Base-by-base conservation (phyloP, 2,888 invertebrate species). In the Entomobrya multifasciata region DNA sequence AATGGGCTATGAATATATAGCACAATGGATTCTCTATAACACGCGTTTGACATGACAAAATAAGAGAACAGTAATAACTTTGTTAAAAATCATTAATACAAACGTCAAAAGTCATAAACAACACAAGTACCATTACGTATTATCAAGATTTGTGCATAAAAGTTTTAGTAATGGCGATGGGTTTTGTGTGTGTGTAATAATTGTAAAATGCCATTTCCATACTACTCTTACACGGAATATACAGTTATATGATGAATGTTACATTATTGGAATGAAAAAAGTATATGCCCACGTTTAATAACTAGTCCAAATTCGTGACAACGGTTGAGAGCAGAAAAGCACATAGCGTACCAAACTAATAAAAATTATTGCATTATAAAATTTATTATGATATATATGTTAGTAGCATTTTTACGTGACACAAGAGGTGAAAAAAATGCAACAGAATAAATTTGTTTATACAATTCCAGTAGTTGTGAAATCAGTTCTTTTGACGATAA, bases 101-200 rank as follows among this genome's bases (percentile, higher is more conserved):
- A 70, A 70, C 44, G 55, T 70, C 30, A 55, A 36, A 55, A 36
- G 55, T 76, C 74, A 36, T 76, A 76, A 76, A 76, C 74, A 76
- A 55, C 55, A 76, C 30, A 76, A 74, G 74, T 55, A 52, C 55
- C 52, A 76, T 55, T 76, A 30, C 47, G 20, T 72, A n/a, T 22
- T 36, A 76, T 41, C 15, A 65, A 13, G 27, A 76, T 55, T 36
- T 11, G 25, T 20, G 36, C 55, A 55, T 52, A 55, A 55, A 76
- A 52, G 30, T 17, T 27, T 30, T 20, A 15, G 36, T 55, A 36
- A 36, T 36, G 36, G 74, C 30, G 62, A n/a, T 20, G n/a, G n/a
- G 30, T 5, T 36, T 22, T 20, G n/a, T 20, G 22, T 55, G 55
- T 20, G n/a, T 65, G 41, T 65, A 65, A 36, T 36, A 36, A 36